Evolutionary conservation across 2,888 invertebrate species (phyloP), one percentile per base, ranked within the genome.

Genomic region (Argyresthia albistria): DNA sequence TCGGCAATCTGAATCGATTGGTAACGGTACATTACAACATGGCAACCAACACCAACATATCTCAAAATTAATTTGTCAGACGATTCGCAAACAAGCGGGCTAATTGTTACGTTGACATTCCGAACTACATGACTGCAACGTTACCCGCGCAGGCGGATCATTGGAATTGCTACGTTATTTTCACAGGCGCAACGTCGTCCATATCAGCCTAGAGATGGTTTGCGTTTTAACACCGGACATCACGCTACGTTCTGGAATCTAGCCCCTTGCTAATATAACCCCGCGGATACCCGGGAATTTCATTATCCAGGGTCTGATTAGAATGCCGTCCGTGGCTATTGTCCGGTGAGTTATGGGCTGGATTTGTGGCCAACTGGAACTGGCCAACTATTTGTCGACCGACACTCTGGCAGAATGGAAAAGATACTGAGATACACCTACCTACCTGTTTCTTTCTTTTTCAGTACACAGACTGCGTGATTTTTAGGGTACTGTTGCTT

Each of bases 281-380:
- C 37, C 39, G 48, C 37, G 48, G 55, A 53, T 63, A 60, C 69
- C 67, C 60, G 65, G 76, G 84, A 83, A 84, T 84, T 84, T 84
- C 82, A 84, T 84, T 83, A 84, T 25, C 25, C 25, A 62, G 61
- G 58, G 57, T 59, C 60, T 54, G 70, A 76, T 75, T 73, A 77
- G 78, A 79, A 75, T 72, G 69, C 66, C 66, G 35, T 47, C 12
- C n/a, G 60, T 55, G 55, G 60, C 75, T 60, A 80, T 83, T 83
- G 84, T 82, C 62, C 25, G 71, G 73, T 83, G 84, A 84, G 70
- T 84, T 84, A 84, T 81, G 3, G 39, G 25, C 25, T 25, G 25
- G 25, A 25, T 25, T 25, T 25, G 25, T 25, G 25, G 25, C 25
- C 25, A 25, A 6, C 25, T 25, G 25, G 25, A 25, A 6, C 25